These are phyloP conservation scores for Lasioglossum baleicum DNA, from an alignment of 1,140 invertebrate species.

Conservation along the genomic window DNA sequence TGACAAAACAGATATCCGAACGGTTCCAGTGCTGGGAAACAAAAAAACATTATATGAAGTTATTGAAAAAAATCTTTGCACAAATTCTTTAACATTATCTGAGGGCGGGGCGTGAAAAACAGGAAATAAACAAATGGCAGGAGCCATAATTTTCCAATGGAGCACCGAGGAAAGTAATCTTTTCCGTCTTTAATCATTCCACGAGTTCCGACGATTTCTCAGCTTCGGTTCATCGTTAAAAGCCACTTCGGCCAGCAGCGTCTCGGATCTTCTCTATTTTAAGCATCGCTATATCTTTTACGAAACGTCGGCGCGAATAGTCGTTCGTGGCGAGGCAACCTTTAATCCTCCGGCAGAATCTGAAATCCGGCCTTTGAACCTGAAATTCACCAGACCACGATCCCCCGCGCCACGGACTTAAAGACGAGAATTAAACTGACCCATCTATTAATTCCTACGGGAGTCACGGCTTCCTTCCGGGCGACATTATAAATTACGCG, in stretches of 20 bases:
- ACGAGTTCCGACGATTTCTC: constrained; percentile 1
- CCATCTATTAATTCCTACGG: constrained; percentile 7
- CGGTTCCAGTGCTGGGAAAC: no score
- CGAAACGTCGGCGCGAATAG: constrained; percentile 44
- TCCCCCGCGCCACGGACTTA: not conserved
- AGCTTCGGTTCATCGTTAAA: constrained; percentile 27
- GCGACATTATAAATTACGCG: not conserved
- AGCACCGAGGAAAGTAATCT: not conserved
- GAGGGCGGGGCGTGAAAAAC: no score
- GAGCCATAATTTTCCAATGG: not conserved
- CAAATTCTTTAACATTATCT: no score
- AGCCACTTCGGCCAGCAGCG: constrained; percentile 9
- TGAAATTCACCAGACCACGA: constrained; percentile 21
- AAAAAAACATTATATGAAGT: no score
- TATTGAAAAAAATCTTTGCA: no score
- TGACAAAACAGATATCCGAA: no score
- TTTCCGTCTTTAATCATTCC: constrained; percentile 13
- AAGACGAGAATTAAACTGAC: constrained; percentile 29
- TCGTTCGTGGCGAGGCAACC: constrained; percentile 25
- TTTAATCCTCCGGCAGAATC: constrained; percentile 34
- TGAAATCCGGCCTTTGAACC: constrained; percentile 45
- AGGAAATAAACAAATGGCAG: not conserved
- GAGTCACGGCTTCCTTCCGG: not conserved
- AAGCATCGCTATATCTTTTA: constrained; percentile 43
- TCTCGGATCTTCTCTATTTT: constrained; percentile 45